Percentiles rank a stretch among this genome's conserved stretches.
phyloP scores from a whole-genome alignment of 2,113 vertebrate genomes.

The Piaya cayana region DNA sequence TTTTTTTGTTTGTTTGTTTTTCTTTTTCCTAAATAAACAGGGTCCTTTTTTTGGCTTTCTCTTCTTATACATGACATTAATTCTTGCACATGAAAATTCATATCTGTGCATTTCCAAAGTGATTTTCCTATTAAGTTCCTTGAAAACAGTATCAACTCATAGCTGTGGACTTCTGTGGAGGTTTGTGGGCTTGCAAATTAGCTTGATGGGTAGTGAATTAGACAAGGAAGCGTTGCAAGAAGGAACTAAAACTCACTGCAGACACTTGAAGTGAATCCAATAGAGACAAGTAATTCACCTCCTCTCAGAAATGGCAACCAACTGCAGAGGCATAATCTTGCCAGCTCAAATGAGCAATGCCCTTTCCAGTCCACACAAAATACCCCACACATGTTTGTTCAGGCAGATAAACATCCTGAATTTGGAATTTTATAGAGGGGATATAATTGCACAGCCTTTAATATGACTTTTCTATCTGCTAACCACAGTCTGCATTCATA shows the following conservation, averaged over 20 bases:
- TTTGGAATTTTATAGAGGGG: neutral
- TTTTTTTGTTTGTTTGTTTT: neutral
- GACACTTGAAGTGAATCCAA: slow-evolving; percentile 25
- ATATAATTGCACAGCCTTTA: neutral
- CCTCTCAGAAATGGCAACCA: neutral
- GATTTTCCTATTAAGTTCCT: neutral
- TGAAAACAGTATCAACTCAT: neutral
- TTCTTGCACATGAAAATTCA: neutral
- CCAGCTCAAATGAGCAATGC: neutral
- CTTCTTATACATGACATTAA: neutral
- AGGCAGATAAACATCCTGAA: slow-evolving; percentile 28
- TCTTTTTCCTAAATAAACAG: neutral
- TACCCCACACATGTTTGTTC: neutral
- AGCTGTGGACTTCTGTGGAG: neutral
- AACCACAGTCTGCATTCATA: neutral
- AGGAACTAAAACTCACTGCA: slow-evolving; percentile 9
- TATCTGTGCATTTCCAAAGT: neutral
- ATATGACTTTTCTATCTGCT: neutral
- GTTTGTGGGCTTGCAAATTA: neutral
- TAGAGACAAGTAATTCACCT: neutral
- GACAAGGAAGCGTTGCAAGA: neutral
- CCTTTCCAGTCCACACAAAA: neutral
- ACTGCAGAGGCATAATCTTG: neutral
- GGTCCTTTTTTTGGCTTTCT: neutral
- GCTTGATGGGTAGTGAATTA: neutral